Conservation (phyloP, 2,113 vertebrate genomes). For the Bungarus multicinctus region DNA sequence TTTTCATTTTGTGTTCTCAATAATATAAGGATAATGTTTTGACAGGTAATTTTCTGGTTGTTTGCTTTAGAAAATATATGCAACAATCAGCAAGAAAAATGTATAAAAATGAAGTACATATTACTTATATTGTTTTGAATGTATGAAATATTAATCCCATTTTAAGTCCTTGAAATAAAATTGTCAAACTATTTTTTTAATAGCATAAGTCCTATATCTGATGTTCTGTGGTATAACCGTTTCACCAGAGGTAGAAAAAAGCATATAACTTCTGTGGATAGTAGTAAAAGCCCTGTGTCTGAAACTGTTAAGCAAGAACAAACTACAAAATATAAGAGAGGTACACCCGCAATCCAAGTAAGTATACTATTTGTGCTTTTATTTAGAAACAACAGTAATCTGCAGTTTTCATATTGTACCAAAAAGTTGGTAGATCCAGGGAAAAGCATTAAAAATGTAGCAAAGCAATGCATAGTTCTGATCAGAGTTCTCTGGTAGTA, state of each 20-base stretch:
- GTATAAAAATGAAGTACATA: neutral
- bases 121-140: neutral
- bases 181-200: neutral
- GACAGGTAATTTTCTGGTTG: neutral
- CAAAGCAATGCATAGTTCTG: neutral
- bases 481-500: neutral
- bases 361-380: conserved; percentile 6
- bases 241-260: conserved; percentile 15
- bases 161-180: conserved; percentile 21
- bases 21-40: neutral
- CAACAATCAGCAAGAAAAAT: neutral
- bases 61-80: neutral
- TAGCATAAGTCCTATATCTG: conserved; percentile 17
- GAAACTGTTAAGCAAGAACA: conserved; percentile 24
- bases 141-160: neutral
- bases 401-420: conserved; percentile 9
- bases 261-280: neutral
- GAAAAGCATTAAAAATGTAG: neutral
- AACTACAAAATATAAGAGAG: neutral
- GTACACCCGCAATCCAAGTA: conserved; percentile 12
- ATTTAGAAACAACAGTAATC: conserved; percentile 20
- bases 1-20: neutral
- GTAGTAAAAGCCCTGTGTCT: conserved; percentile 1
- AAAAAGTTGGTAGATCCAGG: neutral
- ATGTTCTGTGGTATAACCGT: neutral